phyloP scores from a whole-genome alignment of 1,140 invertebrate genomes.

The Bombus difficillimus region DNA sequence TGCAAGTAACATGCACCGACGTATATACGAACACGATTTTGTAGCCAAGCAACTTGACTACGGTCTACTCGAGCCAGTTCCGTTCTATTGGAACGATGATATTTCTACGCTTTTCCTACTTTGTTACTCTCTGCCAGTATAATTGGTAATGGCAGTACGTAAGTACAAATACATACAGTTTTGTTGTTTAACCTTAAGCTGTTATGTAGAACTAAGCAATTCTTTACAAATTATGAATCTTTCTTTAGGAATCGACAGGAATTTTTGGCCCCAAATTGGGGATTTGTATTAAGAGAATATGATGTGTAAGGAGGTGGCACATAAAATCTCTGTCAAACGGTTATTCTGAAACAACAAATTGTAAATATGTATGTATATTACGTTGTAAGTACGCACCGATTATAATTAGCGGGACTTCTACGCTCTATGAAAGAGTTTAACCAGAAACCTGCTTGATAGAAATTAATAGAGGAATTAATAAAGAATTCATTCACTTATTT shows the following conservation, averaged over 20 bases:
- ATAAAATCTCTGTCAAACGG: no score
- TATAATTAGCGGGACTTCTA: not conserved
- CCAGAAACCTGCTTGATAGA: not conserved
- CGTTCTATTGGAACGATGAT: not conserved
- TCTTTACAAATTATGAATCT: not conserved
- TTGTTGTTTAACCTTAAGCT: not conserved
- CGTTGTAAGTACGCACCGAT: not conserved
- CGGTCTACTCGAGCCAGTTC: not conserved
- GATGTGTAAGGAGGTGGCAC: no score
- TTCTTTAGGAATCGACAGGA: no score
- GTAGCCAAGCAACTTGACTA: constrained; percentile 42
- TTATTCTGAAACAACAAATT: no score
- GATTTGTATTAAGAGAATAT: no score
- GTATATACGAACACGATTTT: constrained; percentile 10
- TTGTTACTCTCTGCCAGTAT: no score
- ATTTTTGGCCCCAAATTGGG: no score
- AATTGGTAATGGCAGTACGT: not conserved
- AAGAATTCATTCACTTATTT: not conserved
- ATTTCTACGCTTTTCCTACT: not conserved
- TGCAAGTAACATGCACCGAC: constrained; percentile 60
- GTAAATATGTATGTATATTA: no score
- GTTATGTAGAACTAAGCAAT: not conserved
- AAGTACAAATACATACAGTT: not conserved
- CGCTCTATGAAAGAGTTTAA: not conserved
- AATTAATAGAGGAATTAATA: not conserved